Percentiles rank a stretch among this genome's conserved stretches.
These are phyloP conservation scores for Parambassis ranga DNA, from an alignment of 2,797 vertebrate genomes.

Conservation along the genomic window DNA sequence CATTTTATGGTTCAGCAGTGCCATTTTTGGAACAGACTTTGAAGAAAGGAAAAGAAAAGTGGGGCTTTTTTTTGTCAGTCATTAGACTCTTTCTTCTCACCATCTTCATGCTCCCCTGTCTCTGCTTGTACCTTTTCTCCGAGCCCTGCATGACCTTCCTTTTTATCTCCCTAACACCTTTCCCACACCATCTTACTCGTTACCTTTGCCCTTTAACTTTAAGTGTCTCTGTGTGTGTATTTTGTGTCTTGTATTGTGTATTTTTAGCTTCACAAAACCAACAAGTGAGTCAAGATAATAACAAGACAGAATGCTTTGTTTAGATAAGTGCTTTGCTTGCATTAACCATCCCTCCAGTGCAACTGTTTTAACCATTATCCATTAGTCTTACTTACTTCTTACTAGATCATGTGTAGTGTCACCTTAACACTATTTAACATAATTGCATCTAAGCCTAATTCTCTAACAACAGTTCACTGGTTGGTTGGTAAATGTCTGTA, in stretches of 20 bases:
- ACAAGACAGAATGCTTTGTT: no score
- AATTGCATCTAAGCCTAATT: no score
- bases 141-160: slow-evolving; percentile 4
- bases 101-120: neutral
- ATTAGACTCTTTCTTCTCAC: slow-evolving; percentile 28
- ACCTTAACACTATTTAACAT: no score
- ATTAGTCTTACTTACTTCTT: no score
- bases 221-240: neutral
- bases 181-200: neutral
- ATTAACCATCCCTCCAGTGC: no score
- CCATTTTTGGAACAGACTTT: slow-evolving; percentile 35
- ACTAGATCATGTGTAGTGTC: no score
- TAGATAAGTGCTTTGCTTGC: no score
- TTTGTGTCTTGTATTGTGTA: neutral
- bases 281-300: no score
- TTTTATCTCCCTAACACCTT: slow-evolving; percentile 20
- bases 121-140: slow-evolving; percentile 3
- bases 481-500: no score
- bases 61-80: neutral
- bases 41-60: slow-evolving; percentile 32
- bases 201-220: neutral
- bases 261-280: neutral
- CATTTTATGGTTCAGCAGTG: slow-evolving; percentile 58
- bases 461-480: no score
- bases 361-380: no score